phyloP scores from a whole-genome alignment of 2,888 invertebrate genomes.

The Dorcus hopei region DNA sequence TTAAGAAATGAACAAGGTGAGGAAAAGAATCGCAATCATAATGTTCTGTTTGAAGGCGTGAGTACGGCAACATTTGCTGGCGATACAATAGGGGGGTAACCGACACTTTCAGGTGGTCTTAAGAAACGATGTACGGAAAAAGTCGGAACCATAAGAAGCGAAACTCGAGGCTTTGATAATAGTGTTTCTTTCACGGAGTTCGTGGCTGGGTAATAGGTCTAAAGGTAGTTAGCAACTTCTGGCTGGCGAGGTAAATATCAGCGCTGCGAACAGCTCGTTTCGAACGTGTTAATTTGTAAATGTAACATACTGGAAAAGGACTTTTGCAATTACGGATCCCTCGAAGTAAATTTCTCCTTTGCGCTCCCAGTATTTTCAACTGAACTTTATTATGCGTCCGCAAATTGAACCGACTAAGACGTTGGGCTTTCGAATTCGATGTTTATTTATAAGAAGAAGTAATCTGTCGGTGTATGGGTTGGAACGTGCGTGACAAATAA shows the following conservation, averaged over 20 bases:
- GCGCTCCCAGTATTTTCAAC: not conserved
- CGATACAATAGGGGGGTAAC: conserved; percentile 8
- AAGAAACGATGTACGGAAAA: conserved; percentile 23
- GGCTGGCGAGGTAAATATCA: conserved; percentile 28
- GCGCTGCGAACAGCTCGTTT: conserved; percentile 31
- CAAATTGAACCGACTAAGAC: not conserved
- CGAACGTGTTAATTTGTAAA: conserved; percentile 49
- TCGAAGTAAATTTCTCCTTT: conserved; percentile 21
- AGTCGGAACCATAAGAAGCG: conserved; percentile 21
- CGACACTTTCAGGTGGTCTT: conserved; percentile 17
- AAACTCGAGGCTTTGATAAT: conserved; percentile 36
- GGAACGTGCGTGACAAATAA: too few species aligned
- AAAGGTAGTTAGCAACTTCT: conserved; percentile 43
- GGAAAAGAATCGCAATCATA: not conserved
- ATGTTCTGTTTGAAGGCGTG: conserved; percentile 8
- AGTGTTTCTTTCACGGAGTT: conserved; percentile 43
- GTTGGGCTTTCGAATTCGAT: too few species aligned
- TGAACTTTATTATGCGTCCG: not conserved
- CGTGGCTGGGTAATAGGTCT: conserved; percentile 39
- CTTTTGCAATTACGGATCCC: conserved; percentile 46
- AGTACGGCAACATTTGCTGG: conserved; percentile 10
- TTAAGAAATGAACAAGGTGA: too few species aligned
- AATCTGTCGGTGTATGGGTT: too few species aligned
- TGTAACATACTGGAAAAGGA: conserved; percentile 47
- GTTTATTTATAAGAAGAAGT: too few species aligned